These are phyloP conservation scores for Paracentrotus lividus DNA, from an alignment of 53 echinoderm and acorn worm species.

Conservation along the genomic window DNA sequence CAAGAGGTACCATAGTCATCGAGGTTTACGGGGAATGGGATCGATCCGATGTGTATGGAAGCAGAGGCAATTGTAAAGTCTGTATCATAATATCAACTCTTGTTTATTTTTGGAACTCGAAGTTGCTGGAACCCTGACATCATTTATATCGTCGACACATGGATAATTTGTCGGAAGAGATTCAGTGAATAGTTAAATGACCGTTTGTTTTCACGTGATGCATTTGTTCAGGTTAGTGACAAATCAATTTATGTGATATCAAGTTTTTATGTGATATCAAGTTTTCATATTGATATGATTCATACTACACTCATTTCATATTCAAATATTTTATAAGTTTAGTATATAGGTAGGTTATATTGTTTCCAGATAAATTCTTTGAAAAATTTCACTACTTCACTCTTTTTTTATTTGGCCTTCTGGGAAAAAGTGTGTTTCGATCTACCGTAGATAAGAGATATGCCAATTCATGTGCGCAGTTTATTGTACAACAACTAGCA, in stretches of 20 bases:
- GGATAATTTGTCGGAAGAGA: background rate
- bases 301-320: background rate
- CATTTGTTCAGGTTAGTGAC: slow-evolving; percentile 13
- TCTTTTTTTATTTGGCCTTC: background rate
- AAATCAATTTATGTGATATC: background rate
- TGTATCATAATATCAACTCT: background rate
- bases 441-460: slow-evolving; percentile 20
- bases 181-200: background rate
- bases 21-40: background rate
- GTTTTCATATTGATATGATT: background rate
- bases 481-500: background rate
- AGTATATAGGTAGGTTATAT: too few species aligned
- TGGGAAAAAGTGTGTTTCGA: background rate
- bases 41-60: background rate
- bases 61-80: background rate
- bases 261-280: background rate
- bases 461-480: background rate
- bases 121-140: background rate
- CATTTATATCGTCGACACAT: background rate
- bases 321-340: too few species aligned
- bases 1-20: background rate
- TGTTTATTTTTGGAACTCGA: background rate
- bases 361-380: too few species aligned
- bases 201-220: background rate
- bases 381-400: too few species aligned